Percentiles rank a stretch among this genome's conserved stretches.
Conservation (phyloP, 2,797 vertebrate genomes). For the Manis javanica region DNA sequence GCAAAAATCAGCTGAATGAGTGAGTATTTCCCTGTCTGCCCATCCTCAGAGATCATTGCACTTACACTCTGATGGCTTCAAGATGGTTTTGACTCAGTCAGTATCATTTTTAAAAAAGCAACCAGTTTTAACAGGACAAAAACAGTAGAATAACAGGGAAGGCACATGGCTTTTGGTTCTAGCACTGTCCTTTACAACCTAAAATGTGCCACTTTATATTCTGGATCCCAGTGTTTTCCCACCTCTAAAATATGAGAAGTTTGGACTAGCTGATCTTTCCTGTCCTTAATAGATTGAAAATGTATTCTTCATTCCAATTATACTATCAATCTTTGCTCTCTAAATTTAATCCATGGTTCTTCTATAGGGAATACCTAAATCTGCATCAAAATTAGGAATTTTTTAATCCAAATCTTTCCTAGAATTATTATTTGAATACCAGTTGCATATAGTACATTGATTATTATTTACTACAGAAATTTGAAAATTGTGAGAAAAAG, state of each 20-base stretch:
- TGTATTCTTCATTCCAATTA: neutral
- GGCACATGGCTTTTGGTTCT: neutral
- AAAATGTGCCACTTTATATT: neutral
- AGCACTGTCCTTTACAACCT: neutral
- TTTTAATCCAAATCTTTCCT: neutral
- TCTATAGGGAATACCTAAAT: neutral
- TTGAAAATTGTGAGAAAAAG: neutral
- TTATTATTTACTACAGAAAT: neutral
- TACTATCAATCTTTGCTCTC: neutral
- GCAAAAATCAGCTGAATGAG: neutral
- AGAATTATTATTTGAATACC: neutral
- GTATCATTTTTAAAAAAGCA: neutral
- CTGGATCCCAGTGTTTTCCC: neutral
- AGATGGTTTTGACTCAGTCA: neutral
- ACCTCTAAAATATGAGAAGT: neutral
- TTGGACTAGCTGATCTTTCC: neutral
- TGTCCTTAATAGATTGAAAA: neutral
- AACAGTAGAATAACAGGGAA: neutral
- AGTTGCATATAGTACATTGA: neutral
- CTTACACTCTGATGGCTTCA: neutral
- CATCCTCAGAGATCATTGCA: neutral
- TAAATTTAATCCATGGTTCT: neutral
- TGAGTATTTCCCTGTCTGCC: neutral
- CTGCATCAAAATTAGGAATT: neutral
- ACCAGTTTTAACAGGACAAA: neutral